A percentile compares a stretch with the other conserved stretches of the same genome.
phyloP scores from a whole-genome alignment of 2,888 invertebrate species.

The Diplazon laetatorius region DNA sequence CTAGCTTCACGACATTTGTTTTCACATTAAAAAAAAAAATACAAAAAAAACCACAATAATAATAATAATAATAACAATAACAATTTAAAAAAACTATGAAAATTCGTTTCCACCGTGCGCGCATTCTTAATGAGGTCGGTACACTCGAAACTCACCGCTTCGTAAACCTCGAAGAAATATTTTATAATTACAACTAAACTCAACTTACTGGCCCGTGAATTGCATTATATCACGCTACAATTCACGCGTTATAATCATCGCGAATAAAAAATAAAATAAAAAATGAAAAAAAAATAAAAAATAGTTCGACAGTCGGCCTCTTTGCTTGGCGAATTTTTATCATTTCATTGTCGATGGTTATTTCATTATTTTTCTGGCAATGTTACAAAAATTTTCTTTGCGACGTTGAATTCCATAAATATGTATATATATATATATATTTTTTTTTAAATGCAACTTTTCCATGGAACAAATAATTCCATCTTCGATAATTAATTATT shows the following conservation, averaged over 20 bases:
- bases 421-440: no score
- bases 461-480: no score
- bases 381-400: no score
- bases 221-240: constrained; percentile 12
- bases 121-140: constrained; percentile 46
- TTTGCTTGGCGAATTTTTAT: constrained; percentile 16
- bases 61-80: constrained; percentile 2
- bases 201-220: constrained; percentile 37
- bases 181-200: constrained; percentile 46
- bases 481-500: no score
- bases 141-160: constrained; percentile 37
- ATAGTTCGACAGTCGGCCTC: constrained; percentile 16
- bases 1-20: not conserved
- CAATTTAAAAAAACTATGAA: not conserved
- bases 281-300: no score
- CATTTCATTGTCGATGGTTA: constrained; percentile 12
- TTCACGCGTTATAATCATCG: not conserved
- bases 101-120: constrained; percentile 23
- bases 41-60: not conserved
- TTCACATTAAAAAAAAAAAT: constrained; percentile 8
- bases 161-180: constrained; percentile 34
- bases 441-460: no score
- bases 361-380: constrained; percentile 16
- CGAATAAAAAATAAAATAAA: no score
- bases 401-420: no score